phyloP scores from a whole-genome alignment of 1,140 invertebrate genomes.

The Penaeus chinensis region DNA sequence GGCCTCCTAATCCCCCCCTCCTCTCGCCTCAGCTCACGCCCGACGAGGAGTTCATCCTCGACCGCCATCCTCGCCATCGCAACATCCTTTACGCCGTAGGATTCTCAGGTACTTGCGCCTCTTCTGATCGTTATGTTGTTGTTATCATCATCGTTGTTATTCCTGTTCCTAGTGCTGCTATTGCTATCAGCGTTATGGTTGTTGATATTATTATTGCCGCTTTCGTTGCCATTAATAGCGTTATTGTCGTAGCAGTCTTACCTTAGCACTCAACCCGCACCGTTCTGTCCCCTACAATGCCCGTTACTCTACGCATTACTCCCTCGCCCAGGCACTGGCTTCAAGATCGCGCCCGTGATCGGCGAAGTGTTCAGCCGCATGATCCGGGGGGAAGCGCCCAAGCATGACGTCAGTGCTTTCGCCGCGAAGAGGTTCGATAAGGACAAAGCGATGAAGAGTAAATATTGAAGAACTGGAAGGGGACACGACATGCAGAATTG shows the following conservation, averaged over 20 bases:
- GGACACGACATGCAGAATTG: not conserved
- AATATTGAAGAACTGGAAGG: not conserved
- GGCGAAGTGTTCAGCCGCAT: constrained; percentile 15
- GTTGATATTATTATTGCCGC: too few relatives aligned
- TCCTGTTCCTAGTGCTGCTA: too few relatives aligned
- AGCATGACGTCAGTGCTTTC: constrained; percentile 7
- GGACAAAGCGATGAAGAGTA: not conserved
- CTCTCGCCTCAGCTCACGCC: constrained; percentile 2
- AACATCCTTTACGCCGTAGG: constrained; percentile 27
- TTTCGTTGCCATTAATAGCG: too few relatives aligned
- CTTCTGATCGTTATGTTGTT: too few relatives aligned
- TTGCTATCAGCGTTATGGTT: too few relatives aligned
- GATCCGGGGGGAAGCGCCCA: not conserved
- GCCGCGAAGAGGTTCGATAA: not conserved
- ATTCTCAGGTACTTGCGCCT: constrained; percentile 14
- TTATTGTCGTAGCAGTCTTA: too few relatives aligned
- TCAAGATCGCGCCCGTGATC: constrained; percentile 24
- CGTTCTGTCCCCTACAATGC: too few relatives aligned
- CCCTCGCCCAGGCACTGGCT: constrained; percentile 11
- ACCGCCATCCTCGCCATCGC: constrained; percentile 9
- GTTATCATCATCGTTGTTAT: too few relatives aligned
- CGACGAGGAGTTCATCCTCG: constrained; percentile 37
- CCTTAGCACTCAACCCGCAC: too few relatives aligned
- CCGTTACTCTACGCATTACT: not conserved
- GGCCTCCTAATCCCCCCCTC: not conserved